Evolutionary conservation across 1,140 invertebrate species (phyloP).

Genomic region (Drosophila pandora): DNA sequence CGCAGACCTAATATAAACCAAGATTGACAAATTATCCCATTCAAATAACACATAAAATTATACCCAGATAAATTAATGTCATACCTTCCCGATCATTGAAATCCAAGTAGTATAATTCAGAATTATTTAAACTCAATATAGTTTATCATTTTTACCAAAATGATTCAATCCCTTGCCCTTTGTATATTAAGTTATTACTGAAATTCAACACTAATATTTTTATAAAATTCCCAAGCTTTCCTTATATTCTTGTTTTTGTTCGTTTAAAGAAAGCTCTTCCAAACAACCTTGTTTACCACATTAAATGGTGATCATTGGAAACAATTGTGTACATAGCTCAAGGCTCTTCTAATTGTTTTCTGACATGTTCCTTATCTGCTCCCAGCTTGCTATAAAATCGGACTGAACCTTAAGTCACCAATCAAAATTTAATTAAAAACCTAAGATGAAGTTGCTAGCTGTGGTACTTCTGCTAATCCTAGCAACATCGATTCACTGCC

Average conservation of each 20-base stretch:
- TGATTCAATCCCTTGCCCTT: too few relatives aligned
- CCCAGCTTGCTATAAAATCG: neutral
- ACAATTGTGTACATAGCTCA: neutral
- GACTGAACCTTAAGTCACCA: neutral
- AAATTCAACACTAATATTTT: neutral
- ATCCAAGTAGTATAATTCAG: too few relatives aligned
- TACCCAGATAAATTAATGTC: too few relatives aligned
- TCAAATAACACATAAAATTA: too few relatives aligned
- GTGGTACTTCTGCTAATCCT: neutral
- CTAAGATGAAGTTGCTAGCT: neutral
- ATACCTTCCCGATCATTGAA: too few relatives aligned
- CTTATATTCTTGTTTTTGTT: neutral
- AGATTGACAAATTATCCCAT: too few relatives aligned
- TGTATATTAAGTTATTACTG: too few relatives aligned
- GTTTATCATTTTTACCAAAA: too few relatives aligned
- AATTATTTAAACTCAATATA: too few relatives aligned
- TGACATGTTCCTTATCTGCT: neutral
- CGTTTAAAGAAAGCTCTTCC: neutral
- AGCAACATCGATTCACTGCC: neutral
- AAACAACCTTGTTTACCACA: neutral
- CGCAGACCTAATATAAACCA: too few relatives aligned
- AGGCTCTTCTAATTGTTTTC: conserved; percentile 1
- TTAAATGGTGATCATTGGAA: neutral
- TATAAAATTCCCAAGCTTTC: neutral
- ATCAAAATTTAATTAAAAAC: neutral